Evolutionary conservation across 1,140 invertebrate species (phyloP).

Genomic region (Hermatobates lingyangjiaoensis): DNA sequence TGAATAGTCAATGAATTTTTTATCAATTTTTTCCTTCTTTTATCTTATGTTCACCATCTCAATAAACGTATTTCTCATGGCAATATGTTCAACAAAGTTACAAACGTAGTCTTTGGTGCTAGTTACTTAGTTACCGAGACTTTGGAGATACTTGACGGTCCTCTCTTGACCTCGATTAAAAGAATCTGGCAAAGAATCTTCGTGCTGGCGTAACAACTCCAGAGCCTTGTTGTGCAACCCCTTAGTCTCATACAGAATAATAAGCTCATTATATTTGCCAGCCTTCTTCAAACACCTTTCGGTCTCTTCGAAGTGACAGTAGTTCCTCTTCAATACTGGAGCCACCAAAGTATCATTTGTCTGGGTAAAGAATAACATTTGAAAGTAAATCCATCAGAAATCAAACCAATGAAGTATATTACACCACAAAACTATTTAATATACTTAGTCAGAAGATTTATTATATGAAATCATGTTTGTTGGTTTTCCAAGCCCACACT

Average conservation of each 20-base stretch:
- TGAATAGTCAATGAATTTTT: too few species aligned
- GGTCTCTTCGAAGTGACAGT: slow-evolving; percentile 85
- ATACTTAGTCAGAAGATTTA: too few species aligned
- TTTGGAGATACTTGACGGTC: slow-evolving; percentile 82
- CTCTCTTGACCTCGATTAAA: slow-evolving; percentile 57
- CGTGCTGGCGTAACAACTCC: slow-evolving; percentile 63
- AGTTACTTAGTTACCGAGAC: slow-evolving; percentile 41
- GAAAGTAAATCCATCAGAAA: neutral
- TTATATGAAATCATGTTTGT: too few species aligned
- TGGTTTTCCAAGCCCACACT: too few species aligned
- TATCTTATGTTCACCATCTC: too few species aligned
- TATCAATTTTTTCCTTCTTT: too few species aligned
- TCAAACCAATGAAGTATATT: neutral
- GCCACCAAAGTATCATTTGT: slow-evolving; percentile 88
- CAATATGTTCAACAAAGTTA: too few species aligned
- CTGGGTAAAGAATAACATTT: slow-evolving; percentile 28
- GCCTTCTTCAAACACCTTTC: slow-evolving; percentile 72
- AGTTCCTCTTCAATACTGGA: slow-evolving; percentile 76
- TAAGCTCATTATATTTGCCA: slow-evolving; percentile 79
- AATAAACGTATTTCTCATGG: too few species aligned
- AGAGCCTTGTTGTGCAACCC: slow-evolving; percentile 70
- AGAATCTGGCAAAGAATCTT: slow-evolving; percentile 56
- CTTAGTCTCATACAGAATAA: slow-evolving; percentile 90
- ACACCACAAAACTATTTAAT: neutral
- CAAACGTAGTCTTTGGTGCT: neutral